Evolutionary conservation across 2,888 invertebrate species (phyloP).

Genomic region (Nesidiocoris tenuis): DNA sequence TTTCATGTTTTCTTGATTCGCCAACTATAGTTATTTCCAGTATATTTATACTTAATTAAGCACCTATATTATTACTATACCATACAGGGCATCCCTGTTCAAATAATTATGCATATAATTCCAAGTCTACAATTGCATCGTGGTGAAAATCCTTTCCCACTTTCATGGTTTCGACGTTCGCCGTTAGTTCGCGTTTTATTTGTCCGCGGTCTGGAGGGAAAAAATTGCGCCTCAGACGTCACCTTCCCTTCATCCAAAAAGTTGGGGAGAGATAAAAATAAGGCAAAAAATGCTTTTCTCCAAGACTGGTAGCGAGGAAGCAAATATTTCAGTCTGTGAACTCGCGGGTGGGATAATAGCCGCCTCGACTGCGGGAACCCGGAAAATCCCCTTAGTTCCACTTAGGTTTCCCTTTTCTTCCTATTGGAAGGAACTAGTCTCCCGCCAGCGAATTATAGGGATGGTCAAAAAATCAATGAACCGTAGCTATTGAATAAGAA

Average conservation of each 20-base stretch:
- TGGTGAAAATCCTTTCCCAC: no score
- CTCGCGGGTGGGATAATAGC: not conserved
- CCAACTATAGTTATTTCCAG: no score
- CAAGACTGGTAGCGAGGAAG: not conserved
- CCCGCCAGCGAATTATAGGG: not conserved
- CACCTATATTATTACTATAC: no score
- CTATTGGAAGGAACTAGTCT: not conserved
- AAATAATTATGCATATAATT: no score
- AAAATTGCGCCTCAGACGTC: no score
- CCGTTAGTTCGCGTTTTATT: not conserved
- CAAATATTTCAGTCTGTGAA: constrained; percentile 11
- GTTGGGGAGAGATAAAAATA: not conserved
- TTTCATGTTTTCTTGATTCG: no score
- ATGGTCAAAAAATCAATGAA: constrained; percentile 3
- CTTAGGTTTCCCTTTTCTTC: not conserved
- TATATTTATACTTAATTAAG: no score
- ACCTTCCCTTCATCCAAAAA: not conserved
- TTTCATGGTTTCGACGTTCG: no score
- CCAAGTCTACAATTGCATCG: no score
- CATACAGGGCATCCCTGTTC: no score
- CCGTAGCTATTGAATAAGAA: constrained; percentile 5
- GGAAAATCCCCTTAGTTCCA: constrained; percentile 10
- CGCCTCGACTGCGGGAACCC: not conserved
- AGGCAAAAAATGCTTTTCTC: constrained; percentile 2
- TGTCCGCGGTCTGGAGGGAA: no score